phyloP scores from a whole-genome alignment of 92 coral and sea anemone genomes.

The Parazoanthus swiftii region DNA sequence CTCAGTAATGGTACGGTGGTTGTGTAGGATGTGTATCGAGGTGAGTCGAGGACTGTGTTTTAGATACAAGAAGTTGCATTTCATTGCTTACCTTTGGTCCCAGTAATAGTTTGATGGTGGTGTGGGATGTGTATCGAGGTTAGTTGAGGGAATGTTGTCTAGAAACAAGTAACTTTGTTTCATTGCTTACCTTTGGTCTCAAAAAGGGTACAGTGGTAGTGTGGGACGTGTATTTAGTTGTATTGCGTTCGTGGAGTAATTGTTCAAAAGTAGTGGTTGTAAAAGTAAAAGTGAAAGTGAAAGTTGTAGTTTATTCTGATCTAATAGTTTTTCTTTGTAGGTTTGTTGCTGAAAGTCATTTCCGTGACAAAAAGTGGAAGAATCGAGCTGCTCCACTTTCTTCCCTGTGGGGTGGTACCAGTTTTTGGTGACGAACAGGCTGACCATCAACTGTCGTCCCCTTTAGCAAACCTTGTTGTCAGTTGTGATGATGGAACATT shows the following conservation, averaged over 20 bases:
- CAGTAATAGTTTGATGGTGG: slow-evolving; percentile 69
- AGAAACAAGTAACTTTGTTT: too few species aligned
- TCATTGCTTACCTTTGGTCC: slow-evolving; percentile 74
- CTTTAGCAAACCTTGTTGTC: slow-evolving; percentile 69
- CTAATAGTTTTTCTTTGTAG: slow-evolving; percentile 20
- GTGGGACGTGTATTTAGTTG: not conserved
- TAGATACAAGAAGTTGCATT: slow-evolving; percentile 63
- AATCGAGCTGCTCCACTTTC: slow-evolving; percentile 65
- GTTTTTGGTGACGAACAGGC: slow-evolving; percentile 49
- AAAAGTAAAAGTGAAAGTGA: not conserved
- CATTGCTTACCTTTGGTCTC: not conserved
- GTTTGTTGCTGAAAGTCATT: slow-evolving; percentile 62
- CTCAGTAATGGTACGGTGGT: not conserved
- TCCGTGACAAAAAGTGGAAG: slow-evolving; percentile 61
- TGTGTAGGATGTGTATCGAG: not conserved
- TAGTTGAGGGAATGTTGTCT: too few species aligned
- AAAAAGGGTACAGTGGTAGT: not conserved
- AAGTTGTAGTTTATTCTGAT: not conserved
- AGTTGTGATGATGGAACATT: slow-evolving; percentile 85
- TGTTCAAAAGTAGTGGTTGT: not conserved
- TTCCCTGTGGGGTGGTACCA: slow-evolving; percentile 62
- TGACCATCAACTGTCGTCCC: slow-evolving; percentile 40
- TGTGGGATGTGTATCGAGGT: slow-evolving; percentile 74
- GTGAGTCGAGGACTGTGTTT: not conserved
- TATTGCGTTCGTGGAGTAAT: not conserved